A percentile compares a stretch with the other conserved stretches of the same genome.
phyloP scores from a whole-genome alignment of 2,113 vertebrate genomes.

The Carlito syrichta region DNA sequence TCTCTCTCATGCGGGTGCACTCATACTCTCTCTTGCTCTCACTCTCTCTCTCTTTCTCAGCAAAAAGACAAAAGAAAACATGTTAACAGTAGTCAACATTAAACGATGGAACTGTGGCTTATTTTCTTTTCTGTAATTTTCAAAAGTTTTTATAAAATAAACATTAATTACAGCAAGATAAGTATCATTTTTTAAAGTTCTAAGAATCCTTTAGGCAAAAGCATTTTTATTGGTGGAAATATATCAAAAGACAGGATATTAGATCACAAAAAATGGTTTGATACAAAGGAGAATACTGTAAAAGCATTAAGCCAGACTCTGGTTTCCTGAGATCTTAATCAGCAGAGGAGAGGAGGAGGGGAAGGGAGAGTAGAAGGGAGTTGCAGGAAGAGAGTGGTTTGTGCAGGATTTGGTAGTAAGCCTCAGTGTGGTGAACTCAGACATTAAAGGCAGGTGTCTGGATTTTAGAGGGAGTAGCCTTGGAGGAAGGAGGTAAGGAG shows the following conservation, averaged over 20 bases:
- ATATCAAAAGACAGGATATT: neutral
- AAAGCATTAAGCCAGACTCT: neutral
- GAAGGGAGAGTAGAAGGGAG: neutral
- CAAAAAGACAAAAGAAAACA: neutral
- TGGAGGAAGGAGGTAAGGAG: no score
- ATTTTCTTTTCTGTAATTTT: neutral
- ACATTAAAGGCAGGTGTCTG: neutral
- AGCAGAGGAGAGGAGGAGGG: neutral
- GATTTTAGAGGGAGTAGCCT: neutral
- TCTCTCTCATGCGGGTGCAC: no score
- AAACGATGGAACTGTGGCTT: neutral
- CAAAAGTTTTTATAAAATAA: neutral
- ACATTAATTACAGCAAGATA: neutral
- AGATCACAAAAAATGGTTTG: neutral
- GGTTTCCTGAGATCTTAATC: no score
- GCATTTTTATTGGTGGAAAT: neutral
- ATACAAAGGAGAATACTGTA: neutral
- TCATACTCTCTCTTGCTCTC: neutral
- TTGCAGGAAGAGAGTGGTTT: neutral
- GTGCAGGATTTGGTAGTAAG: neutral
- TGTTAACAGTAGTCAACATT: neutral
- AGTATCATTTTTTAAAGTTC: neutral
- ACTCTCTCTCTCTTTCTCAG: neutral
- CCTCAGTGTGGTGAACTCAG: neutral
- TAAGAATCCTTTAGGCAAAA: neutral